phyloP scores from a whole-genome alignment of 2,888 invertebrate species.

The Xanthia togata region DNA sequence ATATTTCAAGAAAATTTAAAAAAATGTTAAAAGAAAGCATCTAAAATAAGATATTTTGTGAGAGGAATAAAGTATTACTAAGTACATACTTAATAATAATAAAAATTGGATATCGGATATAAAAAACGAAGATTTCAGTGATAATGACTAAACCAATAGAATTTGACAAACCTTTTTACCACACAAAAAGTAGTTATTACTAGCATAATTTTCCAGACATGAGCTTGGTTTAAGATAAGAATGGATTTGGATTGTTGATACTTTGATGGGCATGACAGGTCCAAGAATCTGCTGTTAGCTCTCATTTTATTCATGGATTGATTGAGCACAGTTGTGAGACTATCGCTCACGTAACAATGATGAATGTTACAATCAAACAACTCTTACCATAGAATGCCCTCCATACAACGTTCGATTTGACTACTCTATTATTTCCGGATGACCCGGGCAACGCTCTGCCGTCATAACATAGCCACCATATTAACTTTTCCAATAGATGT shows the following conservation, averaged over 20 bases:
- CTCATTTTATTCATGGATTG: background rate
- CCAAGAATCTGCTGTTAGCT: too few species aligned
- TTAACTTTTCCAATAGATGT: background rate
- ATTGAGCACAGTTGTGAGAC: background rate
- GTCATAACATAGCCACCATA: too few species aligned
- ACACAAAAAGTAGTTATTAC: too few species aligned
- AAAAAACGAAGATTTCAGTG: background rate
- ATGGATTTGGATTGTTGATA: background rate
- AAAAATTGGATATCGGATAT: background rate
- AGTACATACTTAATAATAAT: too few species aligned
- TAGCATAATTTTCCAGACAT: too few species aligned
- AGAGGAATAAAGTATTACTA: too few species aligned
- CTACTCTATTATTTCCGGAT: background rate
- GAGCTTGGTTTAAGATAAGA: too few species aligned
- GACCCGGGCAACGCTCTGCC: background rate
- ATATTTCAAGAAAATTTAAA: too few species aligned
- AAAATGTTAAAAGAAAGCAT: background rate
- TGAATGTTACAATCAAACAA: background rate
- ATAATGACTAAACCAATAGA: background rate
- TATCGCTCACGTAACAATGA: background rate
- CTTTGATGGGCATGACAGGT: too few species aligned
- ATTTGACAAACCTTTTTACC: background rate
- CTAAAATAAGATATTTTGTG: background rate
- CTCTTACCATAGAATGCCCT: background rate
- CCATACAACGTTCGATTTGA: background rate